phyloP scores from a whole-genome alignment of 2,113 vertebrate genomes.

The Dasyprocta punctata region DNA sequence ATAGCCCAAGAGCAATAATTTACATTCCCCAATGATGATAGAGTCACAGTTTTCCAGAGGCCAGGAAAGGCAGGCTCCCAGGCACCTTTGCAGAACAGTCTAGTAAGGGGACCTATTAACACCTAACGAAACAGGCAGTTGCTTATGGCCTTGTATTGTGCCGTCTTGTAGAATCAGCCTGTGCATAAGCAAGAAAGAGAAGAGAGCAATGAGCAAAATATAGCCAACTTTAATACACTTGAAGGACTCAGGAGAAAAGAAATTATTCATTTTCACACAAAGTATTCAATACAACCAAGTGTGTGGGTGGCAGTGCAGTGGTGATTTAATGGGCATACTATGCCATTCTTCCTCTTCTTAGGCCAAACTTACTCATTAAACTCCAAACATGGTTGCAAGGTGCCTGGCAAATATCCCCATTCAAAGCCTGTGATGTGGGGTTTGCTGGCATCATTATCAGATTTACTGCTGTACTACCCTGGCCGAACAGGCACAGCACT shows the following conservation, averaged over 20 bases:
- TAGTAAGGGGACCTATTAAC: neutral
- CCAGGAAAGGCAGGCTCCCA: neutral
- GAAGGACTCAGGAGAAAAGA: neutral
- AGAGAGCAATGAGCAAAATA: neutral
- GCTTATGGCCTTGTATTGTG: neutral
- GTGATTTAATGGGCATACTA: neutral
- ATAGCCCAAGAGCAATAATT: neutral
- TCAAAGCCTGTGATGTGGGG: neutral
- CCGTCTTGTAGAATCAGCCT: neutral
- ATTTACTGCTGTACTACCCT: neutral
- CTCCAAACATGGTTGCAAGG: neutral
- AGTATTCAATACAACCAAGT: neutral
- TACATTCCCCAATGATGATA: neutral
- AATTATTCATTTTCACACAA: neutral
- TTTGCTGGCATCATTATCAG: neutral
- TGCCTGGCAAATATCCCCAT: neutral
- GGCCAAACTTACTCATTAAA: neutral
- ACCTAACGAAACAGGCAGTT: neutral
- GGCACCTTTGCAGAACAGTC: neutral
- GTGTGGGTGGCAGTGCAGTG: too few relatives aligned
- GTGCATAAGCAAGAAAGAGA: neutral
- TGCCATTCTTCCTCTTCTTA: neutral
- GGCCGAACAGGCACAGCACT: neutral
- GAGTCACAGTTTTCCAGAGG: neutral
- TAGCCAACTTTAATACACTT: neutral